Evolutionary conservation across 2,797 vertebrate species (phyloP), one percentile per base, ranked within the genome.

Genomic region (Macropodus opercularis): DNA sequence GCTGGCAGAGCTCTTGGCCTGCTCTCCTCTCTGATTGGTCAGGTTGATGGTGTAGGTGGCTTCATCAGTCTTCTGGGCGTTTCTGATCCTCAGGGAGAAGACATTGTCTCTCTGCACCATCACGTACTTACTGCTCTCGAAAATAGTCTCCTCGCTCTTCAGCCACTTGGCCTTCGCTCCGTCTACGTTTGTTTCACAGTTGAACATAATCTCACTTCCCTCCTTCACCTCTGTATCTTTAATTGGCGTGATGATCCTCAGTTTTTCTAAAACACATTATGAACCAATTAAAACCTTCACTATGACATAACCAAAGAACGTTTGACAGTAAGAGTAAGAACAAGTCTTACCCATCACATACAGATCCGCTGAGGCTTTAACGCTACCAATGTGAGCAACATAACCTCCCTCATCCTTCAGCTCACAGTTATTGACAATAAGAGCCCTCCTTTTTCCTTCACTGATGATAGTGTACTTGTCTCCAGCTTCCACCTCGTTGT

Each of bases 121-220:
- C 78, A 96, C 90, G 77, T 95, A 97, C 91, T 98, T 99, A 87
- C 94, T 89, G 81, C 95, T 98, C 70, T 98, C 97, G 77, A 98
- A 99, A 74, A 99, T 94, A 10, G 94, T 94, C 81, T 98, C 96
- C 0, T 95, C 92, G 41, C 96, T 92, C 90, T 94, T 96, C 80
- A 96, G 92, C 98, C 98, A 99, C 74, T 99, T 99, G 59, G 96
- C 96, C 81, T 98, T 99, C 7, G 94, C 96, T 75, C 95, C 96
- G 75, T 96, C 97, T 0, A 93, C 91, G 84, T 99, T 99, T 17
- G 95, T 94, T 90, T 99, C 98, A 44, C 97, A 99, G 88, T 98
- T 96, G 74, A 99, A 98, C 63, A 96, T 87, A 14, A 94, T 92
- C 88, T 99, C 98, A 70, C 94, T 85, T 83, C 95, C 95, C 75